Conservation (phyloP, 1,140 invertebrate genomes). For the Teleogryllus occipitalis region DNA sequence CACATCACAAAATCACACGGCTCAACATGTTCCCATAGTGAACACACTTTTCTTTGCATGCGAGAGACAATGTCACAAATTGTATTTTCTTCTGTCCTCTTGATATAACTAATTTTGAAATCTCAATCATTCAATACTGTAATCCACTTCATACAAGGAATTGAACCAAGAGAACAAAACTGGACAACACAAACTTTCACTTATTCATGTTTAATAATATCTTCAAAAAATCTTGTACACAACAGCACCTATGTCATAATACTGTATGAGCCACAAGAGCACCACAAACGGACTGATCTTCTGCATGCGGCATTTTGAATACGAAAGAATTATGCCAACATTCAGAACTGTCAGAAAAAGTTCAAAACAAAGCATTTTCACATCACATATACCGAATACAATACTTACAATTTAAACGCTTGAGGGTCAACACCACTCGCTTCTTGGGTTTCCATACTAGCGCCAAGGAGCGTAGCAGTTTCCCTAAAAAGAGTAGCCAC, state of each 20-base stretch:
- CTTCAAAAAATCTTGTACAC: background rate
- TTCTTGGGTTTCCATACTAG: slow-evolving; percentile 42
- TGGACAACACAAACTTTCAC: too few species aligned
- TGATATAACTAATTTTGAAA: too few species aligned
- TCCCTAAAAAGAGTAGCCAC: slow-evolving; percentile 60
- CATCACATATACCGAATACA: slow-evolving; percentile 5
- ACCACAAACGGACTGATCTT: background rate
- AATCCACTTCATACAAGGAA: too few species aligned
- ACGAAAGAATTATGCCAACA: background rate
- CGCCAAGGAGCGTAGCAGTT: slow-evolving; percentile 56
- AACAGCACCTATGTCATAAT: background rate
- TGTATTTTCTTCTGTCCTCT: too few species aligned
- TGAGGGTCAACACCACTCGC: slow-evolving; percentile 24
- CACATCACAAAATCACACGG: too few species aligned
- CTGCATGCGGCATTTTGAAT: background rate
- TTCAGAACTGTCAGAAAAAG: too few species aligned
- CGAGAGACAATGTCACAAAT: too few species aligned
- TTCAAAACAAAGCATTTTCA: too few species aligned
- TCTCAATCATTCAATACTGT: too few species aligned
- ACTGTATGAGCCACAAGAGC: background rate
- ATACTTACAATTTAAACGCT: slow-evolving; percentile 26
- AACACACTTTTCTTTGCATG: too few species aligned
- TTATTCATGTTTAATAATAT: background rate
- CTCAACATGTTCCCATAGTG: too few species aligned
- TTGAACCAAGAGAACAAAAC: too few species aligned